phyloP scores from a whole-genome alignment of 1,140 invertebrate genomes.

The Drosophila insularis region DNA sequence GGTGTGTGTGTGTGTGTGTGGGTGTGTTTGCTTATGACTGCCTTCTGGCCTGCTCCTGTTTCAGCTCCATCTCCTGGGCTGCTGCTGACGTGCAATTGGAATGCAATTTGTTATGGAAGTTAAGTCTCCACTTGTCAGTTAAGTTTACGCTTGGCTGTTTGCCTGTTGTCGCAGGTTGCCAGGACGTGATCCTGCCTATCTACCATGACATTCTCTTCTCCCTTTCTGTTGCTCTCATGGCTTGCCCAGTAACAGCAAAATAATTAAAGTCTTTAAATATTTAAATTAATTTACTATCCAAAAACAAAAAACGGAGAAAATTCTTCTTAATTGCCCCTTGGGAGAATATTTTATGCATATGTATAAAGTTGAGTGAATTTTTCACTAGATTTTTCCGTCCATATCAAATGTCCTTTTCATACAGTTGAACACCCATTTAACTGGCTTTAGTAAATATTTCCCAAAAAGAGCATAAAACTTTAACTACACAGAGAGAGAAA shows the following conservation, averaged over 20 bases:
- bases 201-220: background rate
- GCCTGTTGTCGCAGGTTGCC: constrained; percentile 72
- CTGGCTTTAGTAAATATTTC: constrained; percentile 50
- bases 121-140: constrained; percentile 80
- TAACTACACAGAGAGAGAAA: constrained; percentile 47
- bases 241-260: constrained; percentile 53
- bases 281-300: constrained; percentile 76
- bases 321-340: constrained; percentile 59
- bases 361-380: no score
- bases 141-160: constrained; percentile 79
- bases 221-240: constrained; percentile 23
- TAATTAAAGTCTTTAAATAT: constrained; percentile 81
- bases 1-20: constrained; percentile 36
- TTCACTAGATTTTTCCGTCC: background rate
- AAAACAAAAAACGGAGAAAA: constrained; percentile 38
- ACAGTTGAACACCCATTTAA: constrained; percentile 62
- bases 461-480: constrained; percentile 47
- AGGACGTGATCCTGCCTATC: constrained; percentile 48
- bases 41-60: constrained; percentile 45
- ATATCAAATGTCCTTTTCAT: constrained; percentile 51
- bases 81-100: constrained; percentile 69
- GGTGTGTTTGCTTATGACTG: constrained; percentile 48
- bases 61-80: constrained; percentile 42
- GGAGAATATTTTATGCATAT: background rate
- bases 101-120: constrained; percentile 81